Evolutionary conservation across 2,113 vertebrate genomes (phyloP).

Genomic region (Ciconia maguari): DNA sequence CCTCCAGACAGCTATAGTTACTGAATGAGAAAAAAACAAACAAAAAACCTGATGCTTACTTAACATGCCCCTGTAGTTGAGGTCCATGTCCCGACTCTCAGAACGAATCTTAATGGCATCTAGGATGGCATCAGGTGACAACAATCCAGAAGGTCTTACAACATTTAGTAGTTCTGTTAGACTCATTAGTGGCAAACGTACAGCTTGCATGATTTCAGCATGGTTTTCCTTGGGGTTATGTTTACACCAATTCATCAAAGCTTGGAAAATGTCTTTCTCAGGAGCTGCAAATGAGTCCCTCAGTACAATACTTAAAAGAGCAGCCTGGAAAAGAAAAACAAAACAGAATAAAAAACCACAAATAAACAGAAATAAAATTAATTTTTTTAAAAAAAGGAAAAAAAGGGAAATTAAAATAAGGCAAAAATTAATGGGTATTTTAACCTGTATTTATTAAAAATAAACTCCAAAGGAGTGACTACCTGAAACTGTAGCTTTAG

Average conservation of each 20-base stretch:
- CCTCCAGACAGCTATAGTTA: neutral
- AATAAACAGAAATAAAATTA: neutral
- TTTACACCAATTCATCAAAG: constrained; percentile 92
- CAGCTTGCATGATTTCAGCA: constrained; percentile 90
- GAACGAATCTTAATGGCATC: constrained; percentile 97
- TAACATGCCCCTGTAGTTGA: constrained; percentile 97
- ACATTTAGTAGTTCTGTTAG: constrained; percentile 94
- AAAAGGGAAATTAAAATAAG: neutral
- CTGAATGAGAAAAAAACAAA: neutral
- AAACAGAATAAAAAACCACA: neutral
- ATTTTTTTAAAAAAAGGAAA: neutral
- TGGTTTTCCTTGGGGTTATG: constrained; percentile 86
- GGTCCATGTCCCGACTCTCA: constrained; percentile 97
- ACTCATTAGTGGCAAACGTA: constrained; percentile 95
- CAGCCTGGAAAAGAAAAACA: constrained; percentile 73
- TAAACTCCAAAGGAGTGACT: neutral
- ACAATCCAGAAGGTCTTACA: constrained; percentile 88
- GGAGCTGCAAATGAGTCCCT: constrained; percentile 95
- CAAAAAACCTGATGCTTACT: constrained; percentile 74
- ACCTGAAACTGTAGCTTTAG: neutral
- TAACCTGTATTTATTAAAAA: neutral
- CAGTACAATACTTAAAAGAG: constrained; percentile 87
- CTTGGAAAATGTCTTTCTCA: constrained; percentile 96
- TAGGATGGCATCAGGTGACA: constrained; percentile 93
- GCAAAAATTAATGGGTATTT: neutral